Base-by-base conservation (phyloP, 92 coral and sea anemone genomes). In the Epizoanthus ramosus region DNA sequence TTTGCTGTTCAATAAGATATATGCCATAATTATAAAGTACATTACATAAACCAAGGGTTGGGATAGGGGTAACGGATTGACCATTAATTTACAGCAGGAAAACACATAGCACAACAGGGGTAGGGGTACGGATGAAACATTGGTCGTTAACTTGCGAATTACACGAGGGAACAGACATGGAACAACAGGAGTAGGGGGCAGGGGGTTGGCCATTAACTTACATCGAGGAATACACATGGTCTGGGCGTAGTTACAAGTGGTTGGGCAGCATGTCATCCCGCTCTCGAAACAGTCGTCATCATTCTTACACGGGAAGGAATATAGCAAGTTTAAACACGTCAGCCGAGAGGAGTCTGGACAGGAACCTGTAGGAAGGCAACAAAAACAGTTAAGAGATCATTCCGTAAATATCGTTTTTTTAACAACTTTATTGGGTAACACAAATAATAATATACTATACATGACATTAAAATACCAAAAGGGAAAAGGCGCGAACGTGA, bases 201-300 rank as follows among this genome's bases (percentile, higher is more conserved):
- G 43, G 43, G 1, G 0, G 43, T 18, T 15, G 10, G 15, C 19
- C 54, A 47, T 47, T 47, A 6, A 47, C 54, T 47, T 47, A 95
- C 99, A 94, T 92, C 94, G 85, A 4, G 99, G 99, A 21, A 94
- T 87, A 57, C 99, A 96, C 99, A 96, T 96, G 54, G 71, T 85
- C 54, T 89, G 89, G 37, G 98, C 99, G 65, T 94, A 96, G 17
- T 84, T 80, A 74, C 97, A 96, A 54, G 74, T 83, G 6, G 99
- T 92, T 24, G 73, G 80, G 80, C 99, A 96, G 61, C 99, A 96
- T 6, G 89, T 85, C 99, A 96, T 96, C 9, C 99, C 99, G 52
- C 92, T 93, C 80, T 94, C 95, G 68, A 92, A 92, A 75, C 99
- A 96, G 59, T 92, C 97, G 72, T 90, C 98, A 67, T 92, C 93